Percentiles rank a stretch among this genome's conserved stretches.
phyloP scores from a whole-genome alignment of 23 tunicate genomes.

The Trididemnum nubilum region DNA sequence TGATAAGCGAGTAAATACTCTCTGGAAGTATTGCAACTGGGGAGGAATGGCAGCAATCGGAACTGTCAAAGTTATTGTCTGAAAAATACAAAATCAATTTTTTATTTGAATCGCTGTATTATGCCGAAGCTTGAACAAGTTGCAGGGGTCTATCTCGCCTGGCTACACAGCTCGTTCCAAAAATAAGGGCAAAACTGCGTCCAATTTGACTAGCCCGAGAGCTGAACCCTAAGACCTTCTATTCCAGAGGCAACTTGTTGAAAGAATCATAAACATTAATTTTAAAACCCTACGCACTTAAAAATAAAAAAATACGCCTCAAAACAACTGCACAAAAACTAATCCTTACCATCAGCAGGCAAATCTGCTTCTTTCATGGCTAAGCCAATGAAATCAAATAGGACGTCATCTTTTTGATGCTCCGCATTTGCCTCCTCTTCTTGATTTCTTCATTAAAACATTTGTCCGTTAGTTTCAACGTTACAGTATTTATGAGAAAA shows the following conservation, averaged over 20 bases:
- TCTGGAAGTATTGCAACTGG: slow-evolving; percentile 42
- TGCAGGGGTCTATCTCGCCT: not conserved
- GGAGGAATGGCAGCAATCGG: not conserved
- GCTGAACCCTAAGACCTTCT: not conserved
- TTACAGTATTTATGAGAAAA: no score
- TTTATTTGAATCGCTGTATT: not conserved
- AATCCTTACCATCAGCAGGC: slow-evolving; percentile 32
- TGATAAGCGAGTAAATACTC: slow-evolving; percentile 27
- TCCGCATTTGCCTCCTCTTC: not conserved
- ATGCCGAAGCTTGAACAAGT: not conserved
- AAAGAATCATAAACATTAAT: no score
- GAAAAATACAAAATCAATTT: not conserved
- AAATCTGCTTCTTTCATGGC: slow-evolving; percentile 67
- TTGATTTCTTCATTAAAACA: not conserved
- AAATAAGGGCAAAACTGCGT: not conserved
- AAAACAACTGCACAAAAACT: no score
- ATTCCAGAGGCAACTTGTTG: not conserved
- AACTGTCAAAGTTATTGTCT: not conserved
- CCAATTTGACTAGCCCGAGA: not conserved
- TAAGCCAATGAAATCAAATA: slow-evolving; percentile 51
- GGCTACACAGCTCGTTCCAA: not conserved
- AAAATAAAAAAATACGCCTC: no score
- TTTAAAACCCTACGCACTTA: no score
- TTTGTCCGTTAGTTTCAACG: not conserved
- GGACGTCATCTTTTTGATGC: not conserved